Evolutionary conservation across 1,140 invertebrate species (phyloP).

Genomic region (Pentalonia nigronervosa): DNA sequence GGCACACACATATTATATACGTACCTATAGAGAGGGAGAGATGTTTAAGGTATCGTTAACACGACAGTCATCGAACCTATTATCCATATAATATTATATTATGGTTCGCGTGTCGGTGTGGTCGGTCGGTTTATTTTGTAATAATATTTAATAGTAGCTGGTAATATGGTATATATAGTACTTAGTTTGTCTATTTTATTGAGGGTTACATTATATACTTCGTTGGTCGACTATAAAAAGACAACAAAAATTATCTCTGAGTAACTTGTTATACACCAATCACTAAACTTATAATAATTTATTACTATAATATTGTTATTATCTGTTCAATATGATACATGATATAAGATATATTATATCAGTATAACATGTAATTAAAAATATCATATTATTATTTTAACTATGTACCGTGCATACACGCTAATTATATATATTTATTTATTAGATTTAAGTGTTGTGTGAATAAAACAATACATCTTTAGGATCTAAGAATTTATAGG

Average conservation of each 20-base stretch:
- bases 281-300: background rate
- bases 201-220: background rate
- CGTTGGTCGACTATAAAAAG: background rate
- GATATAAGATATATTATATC: background rate
- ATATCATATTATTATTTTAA: background rate
- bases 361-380: background rate
- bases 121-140: background rate
- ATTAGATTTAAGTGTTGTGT: background rate
- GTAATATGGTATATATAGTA: background rate
- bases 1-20: background rate
- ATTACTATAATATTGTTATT: background rate
- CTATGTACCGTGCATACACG: background rate
- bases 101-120: background rate
- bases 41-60: background rate
- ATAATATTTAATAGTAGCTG: background rate
- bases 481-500: background rate
- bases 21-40: background rate
- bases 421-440: background rate
- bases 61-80: constrained; percentile 12
- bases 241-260: background rate
- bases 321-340: background rate
- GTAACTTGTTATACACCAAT: background rate
- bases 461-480: background rate
- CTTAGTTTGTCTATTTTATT: background rate
- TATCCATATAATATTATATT: background rate